Conservation (phyloP, 2,888 invertebrate species). For the Diabrotica balteata region DNA sequence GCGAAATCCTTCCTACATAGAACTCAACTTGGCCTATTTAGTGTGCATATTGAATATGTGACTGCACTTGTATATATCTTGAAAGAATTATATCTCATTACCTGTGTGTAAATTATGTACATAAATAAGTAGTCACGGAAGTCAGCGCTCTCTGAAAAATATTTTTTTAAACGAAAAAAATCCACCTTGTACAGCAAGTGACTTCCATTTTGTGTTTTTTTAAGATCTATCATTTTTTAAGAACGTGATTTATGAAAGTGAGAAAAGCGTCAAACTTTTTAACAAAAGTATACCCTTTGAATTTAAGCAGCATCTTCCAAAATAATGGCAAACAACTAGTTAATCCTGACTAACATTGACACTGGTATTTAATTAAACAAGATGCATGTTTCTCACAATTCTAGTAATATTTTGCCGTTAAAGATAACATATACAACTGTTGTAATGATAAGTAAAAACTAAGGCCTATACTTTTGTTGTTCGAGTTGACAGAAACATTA, state of each 20-base stretch:
- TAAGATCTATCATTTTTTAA: constrained; percentile 17
- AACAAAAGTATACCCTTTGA: background rate
- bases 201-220: constrained; percentile 25
- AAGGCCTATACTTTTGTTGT: too few species aligned
- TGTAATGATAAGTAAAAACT: too few species aligned
- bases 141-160: constrained; percentile 34
- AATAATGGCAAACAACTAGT: too few species aligned
- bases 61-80: constrained; percentile 48
- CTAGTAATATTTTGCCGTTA: too few species aligned
- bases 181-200: constrained; percentile 20
- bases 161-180: constrained; percentile 24
- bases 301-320: too few species aligned
- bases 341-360: too few species aligned
- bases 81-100: constrained; percentile 39
- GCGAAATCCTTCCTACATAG: too few species aligned
- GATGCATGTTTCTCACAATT: too few species aligned
- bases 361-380: too few species aligned
- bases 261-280: background rate
- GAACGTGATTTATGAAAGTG: constrained; percentile 14
- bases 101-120: constrained; percentile 42
- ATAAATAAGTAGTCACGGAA: constrained; percentile 39
- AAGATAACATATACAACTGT: too few species aligned
- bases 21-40: background rate
- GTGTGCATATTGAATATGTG: constrained; percentile 49
- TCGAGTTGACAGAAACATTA: background rate